Percentiles rank a stretch among this genome's conserved stretches.
These are phyloP conservation scores for Drosophila borealis DNA, from an alignment of 2,888 invertebrate genomes.

Conservation along the genomic window DNA sequence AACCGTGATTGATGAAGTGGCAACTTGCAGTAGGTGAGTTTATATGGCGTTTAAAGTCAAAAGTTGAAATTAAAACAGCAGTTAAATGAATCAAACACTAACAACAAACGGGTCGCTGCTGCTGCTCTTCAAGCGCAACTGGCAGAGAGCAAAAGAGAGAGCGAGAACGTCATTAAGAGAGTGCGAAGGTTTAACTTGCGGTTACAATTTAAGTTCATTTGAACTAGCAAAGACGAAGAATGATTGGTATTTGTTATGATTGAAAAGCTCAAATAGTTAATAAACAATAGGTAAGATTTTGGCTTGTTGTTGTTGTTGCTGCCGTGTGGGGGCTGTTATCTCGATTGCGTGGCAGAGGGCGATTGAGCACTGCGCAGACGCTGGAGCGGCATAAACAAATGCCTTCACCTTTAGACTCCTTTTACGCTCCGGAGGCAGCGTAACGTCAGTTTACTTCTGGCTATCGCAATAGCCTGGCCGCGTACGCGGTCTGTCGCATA, in stretches of 20 bases:
- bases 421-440: constrained; percentile 22
- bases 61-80: not conserved
- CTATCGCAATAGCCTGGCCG: constrained; percentile 62
- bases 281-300: constrained; percentile 10
- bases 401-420: constrained; percentile 57
- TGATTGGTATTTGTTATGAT: constrained; percentile 1
- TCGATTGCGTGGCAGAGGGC: constrained; percentile 6
- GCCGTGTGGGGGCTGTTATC: constrained; percentile 10
- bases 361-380: constrained; percentile 51
- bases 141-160: constrained; percentile 27
- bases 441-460: constrained; percentile 67
- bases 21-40: constrained; percentile 47
- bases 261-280: constrained; percentile 5
- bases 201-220: not conserved
- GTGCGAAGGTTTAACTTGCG: not conserved
- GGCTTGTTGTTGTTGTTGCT: not conserved
- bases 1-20: constrained; percentile 36
- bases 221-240: not conserved
- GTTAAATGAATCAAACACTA: constrained; percentile 36
- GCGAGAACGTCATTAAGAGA: not conserved
- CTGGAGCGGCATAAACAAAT: constrained; percentile 74
- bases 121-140: too few relatives aligned
- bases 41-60: not conserved
- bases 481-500: constrained; percentile 43
- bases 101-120: constrained; percentile 32